Evolutionary conservation across 2,113 vertebrate species (phyloP), one percentile per base, ranked within the genome.

Genomic region (Hucho hucho): DNA sequence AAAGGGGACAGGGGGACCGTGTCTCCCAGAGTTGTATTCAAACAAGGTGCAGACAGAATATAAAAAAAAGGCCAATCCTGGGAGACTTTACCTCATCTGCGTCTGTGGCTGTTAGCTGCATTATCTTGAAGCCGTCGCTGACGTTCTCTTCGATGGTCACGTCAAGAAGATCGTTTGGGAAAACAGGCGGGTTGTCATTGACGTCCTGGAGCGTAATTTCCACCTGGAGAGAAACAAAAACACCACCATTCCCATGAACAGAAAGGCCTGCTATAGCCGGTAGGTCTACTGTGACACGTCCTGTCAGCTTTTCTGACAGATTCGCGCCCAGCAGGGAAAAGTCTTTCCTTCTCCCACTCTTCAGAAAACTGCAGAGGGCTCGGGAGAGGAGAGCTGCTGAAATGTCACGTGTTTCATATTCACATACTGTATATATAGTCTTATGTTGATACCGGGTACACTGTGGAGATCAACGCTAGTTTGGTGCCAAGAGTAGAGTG

Each of bases 191-290:
- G 85, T 98, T 99, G 94, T 99, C 98, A 13, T 99, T 99, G 87
- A 99, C 92, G 82, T 99, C 97, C 85, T 99, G 97, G 75, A 99
- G 95, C 0, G 97, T 98, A 93, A 99, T 97, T 93, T 99, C 98
- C 80, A 99, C 98, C 98, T 99, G 87, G 28, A 53, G 12, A 22
- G 5, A 59, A 74, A 76, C 77, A 82, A 84, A 87, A 84, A 78
- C 73, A 49, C 56, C 64, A 11, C 32, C 63, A 74, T 82, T 84
- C 84, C 75, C 77, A 72, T 89, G 69, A 87, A 58, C 20, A 49
- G 76, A 43, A 85, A 70, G 76, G 75, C 43, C 80, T 70, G 79
- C 72, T 80, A 46, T 75, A 86, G 80, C 81, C 68, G 84, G 75
- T 78, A 76, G 73, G 73, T 77, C 76, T 0, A 1, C 72, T 73